phyloP scores from a whole-genome alignment of 2,888 invertebrate genomes.

The Pachliopta kotzebuea region DNA sequence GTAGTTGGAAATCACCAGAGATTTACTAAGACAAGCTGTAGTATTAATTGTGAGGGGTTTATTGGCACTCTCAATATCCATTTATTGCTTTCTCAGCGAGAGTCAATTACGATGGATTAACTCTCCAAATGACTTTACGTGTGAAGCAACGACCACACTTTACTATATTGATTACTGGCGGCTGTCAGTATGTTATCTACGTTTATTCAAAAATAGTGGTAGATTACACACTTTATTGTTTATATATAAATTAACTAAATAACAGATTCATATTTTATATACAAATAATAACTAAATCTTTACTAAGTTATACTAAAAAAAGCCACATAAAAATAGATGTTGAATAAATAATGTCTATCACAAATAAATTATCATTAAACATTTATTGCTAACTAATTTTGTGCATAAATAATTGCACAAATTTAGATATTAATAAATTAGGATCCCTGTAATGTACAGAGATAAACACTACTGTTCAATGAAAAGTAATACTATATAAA shows the following conservation, averaged over 20 bases:
- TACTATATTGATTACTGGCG: constrained; percentile 25
- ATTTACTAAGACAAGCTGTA: constrained; percentile 37
- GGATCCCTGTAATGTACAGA: too few species aligned
- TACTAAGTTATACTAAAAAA: too few species aligned
- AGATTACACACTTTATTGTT: too few species aligned
- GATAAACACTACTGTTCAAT: not conserved
- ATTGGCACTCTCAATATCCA: constrained; percentile 68
- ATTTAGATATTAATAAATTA: too few species aligned
- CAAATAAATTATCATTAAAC: not conserved
- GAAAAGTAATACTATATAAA: not conserved
- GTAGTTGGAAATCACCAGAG: constrained; percentile 7
- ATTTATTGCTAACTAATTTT: not conserved
- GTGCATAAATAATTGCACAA: not conserved
- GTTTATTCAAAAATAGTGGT: not conserved
- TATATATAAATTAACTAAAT: too few species aligned
- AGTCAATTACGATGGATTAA: constrained; percentile 71
- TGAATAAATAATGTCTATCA: too few species aligned
- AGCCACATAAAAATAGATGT: too few species aligned
- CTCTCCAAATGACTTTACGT: constrained; percentile 54
- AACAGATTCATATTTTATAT: too few species aligned
- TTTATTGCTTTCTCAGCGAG: constrained; percentile 70
- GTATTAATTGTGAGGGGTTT: constrained; percentile 68
- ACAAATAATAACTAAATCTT: too few species aligned
- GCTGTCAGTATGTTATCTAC: constrained; percentile 4
- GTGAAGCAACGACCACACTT: constrained; percentile 41